These are phyloP conservation scores for Octodonta nipae DNA, from an alignment of 2,888 invertebrate genomes.

Conservation along the genomic window DNA sequence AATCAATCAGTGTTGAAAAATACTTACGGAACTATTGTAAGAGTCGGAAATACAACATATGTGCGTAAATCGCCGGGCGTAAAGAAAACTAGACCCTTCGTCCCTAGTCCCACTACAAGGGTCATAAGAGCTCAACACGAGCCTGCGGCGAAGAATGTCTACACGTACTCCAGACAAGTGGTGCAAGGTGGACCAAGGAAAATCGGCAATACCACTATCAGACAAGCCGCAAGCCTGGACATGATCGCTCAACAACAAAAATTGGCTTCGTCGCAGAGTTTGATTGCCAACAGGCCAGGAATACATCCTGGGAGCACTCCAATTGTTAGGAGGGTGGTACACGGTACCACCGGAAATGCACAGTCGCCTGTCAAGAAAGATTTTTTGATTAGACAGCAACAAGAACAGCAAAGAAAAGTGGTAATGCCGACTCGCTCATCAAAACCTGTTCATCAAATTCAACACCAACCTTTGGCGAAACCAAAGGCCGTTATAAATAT, in stretches of 20 bases:
- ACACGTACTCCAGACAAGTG: conserved; percentile 12
- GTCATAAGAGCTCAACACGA: conserved; percentile 12
- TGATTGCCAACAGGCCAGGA: too few species aligned
- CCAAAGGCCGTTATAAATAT: conserved; percentile 26
- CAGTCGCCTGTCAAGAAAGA: too few species aligned
- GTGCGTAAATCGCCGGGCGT: conserved; percentile 3
- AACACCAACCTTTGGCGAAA: background rate
- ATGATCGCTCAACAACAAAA: background rate
- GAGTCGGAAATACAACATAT: background rate
- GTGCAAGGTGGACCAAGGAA: conserved; percentile 16
- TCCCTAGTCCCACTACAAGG: conserved; percentile 6
- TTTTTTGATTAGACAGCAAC: too few species aligned
- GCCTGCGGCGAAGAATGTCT: conserved; percentile 13
- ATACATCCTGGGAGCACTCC: too few species aligned
- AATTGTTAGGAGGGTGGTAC: too few species aligned
- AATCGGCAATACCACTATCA: conserved; percentile 24
- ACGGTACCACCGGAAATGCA: too few species aligned
- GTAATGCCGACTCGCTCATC: too few species aligned
- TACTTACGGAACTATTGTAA: background rate
- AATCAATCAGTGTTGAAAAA: background rate
- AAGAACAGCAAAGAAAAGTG: too few species aligned
- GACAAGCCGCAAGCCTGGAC: conserved; percentile 5
- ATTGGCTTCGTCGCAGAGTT: too few species aligned
- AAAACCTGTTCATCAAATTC: too few species aligned
- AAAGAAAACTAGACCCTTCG: conserved; percentile 8